A percentile compares a stretch with the other conserved stretches of the same genome.
Conservation (phyloP, 2,797 vertebrate genomes). For the Diplodus sargus region DNA sequence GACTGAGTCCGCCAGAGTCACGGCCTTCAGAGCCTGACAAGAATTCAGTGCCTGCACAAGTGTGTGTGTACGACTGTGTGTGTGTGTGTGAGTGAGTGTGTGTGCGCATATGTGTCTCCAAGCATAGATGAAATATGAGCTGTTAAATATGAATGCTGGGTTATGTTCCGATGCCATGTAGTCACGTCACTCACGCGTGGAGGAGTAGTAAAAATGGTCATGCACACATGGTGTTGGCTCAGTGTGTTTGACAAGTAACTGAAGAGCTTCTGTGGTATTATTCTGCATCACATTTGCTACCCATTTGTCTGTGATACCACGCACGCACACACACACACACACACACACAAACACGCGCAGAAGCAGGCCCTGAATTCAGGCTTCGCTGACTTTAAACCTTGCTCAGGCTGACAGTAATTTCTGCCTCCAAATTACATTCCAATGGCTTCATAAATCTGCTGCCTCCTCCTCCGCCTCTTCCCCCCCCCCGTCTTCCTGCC, state of each 20-base stretch:
- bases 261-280: constrained; percentile 64
- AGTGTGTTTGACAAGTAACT: constrained; percentile 61
- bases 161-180: constrained; percentile 70
- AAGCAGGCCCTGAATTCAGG: constrained; percentile 80
- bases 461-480: constrained; percentile 76
- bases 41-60: constrained; percentile 57
- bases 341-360: constrained; percentile 45
- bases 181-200: constrained; percentile 68
- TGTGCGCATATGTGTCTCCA: constrained; percentile 52
- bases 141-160: constrained; percentile 78
- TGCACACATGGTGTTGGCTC: constrained; percentile 15
- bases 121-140: constrained; percentile 79
- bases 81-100: constrained; percentile 11
- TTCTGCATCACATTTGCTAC: constrained; percentile 76
- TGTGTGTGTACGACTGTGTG: constrained; percentile 32
- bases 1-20: constrained; percentile 71
- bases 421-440: constrained; percentile 90
- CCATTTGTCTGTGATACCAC: constrained; percentile 72
- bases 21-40: constrained; percentile 78
- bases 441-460: constrained; percentile 90
- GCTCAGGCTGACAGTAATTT: constrained; percentile 88
- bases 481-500: constrained; percentile 71
- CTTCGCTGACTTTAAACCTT: constrained; percentile 86
- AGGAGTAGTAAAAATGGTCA: constrained; percentile 43
- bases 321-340: constrained; percentile 33